phyloP scores from a whole-genome alignment of 2,113 vertebrate genomes.

The Salvator merianae region DNA sequence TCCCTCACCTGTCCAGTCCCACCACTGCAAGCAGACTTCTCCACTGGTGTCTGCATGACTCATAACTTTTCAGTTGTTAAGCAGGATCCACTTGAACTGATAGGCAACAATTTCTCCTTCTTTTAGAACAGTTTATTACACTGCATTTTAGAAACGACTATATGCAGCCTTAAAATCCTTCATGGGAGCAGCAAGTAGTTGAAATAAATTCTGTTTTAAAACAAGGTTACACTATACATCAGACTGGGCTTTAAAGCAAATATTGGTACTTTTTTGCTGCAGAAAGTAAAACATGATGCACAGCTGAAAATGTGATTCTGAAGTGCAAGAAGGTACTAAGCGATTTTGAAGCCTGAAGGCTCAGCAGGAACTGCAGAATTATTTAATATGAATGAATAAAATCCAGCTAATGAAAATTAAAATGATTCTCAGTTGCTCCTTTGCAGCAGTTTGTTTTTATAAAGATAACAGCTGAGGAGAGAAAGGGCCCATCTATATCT shows the following conservation, averaged over 20 bases:
- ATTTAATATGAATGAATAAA: constrained; percentile 3
- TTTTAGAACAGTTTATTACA: not conserved
- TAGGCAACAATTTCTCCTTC: not conserved
- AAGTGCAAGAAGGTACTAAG: not conserved
- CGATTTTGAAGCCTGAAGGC: not conserved
- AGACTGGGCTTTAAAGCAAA: not conserved
- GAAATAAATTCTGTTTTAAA: not conserved
- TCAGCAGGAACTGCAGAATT: not conserved
- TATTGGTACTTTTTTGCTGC: not conserved
- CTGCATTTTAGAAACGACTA: no score
- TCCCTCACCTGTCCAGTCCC: no score
- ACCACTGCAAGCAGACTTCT: no score
- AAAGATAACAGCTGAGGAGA: not conserved
- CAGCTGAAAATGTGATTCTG: not conserved
- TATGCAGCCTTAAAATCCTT: not conserved
- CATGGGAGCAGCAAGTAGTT: not conserved
- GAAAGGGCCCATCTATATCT: no score
- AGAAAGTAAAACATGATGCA: not conserved
- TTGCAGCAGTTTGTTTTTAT: not conserved
- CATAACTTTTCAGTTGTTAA: not conserved
- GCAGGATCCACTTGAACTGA: not conserved
- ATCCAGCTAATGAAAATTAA: not conserved
- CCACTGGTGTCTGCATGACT: not conserved
- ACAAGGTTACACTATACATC: not conserved
- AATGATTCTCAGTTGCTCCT: not conserved